A percentile compares a stretch with the other conserved stretches of the same genome.
Conservation (phyloP, 2,113 vertebrate species). For the Rattus norvegicus region GRCr8 NC_086025.1:55371501-55372000, state of each 20-base stretch:
- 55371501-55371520: neutral
- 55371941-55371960: constrained; percentile 76
- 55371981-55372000: constrained; percentile 56
- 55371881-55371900: constrained; percentile 61
- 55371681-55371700: constrained; percentile 17
- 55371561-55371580: too few species aligned
- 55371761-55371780: constrained; percentile 2
- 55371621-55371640: neutral
- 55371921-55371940: constrained; percentile 72
- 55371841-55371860: neutral
- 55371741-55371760: constrained; percentile 18
- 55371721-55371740: constrained; percentile 36
- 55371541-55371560: too few species aligned
- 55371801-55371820: constrained; percentile 2
- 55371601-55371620: neutral
- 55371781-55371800: constrained; percentile 38
- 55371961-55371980: constrained; percentile 67
- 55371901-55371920: constrained; percentile 59
- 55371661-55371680: constrained; percentile 1
- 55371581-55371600: too few species aligned
- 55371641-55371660: constrained; percentile 46
- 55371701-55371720: neutral
- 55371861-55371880: neutral
- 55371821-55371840: constrained; percentile 40
- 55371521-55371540: neutral